Conservation (phyloP, 2,113 vertebrate genomes). For the Diphyllodes magnificus region DNA sequence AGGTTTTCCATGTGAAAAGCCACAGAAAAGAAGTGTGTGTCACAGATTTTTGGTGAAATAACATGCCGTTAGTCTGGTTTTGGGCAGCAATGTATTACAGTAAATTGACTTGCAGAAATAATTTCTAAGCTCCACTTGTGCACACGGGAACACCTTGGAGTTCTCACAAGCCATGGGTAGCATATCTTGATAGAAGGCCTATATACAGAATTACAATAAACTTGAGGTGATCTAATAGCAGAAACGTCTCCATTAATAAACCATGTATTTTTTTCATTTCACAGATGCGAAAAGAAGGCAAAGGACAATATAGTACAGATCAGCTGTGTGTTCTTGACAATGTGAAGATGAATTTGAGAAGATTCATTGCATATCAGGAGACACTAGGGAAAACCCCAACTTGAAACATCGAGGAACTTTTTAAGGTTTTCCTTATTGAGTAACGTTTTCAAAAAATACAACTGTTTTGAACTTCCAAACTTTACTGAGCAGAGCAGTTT, state of each 20-base stretch:
- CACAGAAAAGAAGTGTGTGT: not conserved
- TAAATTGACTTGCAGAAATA: not conserved
- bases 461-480: not conserved
- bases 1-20: not conserved
- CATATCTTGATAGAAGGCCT: not conserved
- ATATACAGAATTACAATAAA: not conserved
- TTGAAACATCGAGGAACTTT: slow-evolving; percentile 29
- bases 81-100: not conserved
- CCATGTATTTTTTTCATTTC: not conserved
- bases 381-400: slow-evolving; percentile 73
- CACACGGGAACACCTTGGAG: rapidly evolving
- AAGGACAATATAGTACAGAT: slow-evolving; percentile 80
- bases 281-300: slow-evolving; percentile 92
- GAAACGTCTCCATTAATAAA: not conserved
- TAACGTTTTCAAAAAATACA: slow-evolving; percentile 26
- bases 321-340: slow-evolving; percentile 94
- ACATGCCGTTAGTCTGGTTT: not conserved
- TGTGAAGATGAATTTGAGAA: slow-evolving; percentile 89
- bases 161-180: not conserved
- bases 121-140: not conserved
- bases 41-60: not conserved
- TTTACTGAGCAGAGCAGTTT: not conserved
- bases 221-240: not conserved
- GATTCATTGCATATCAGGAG: slow-evolving; percentile 92
- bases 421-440: slow-evolving; percentile 37